A percentile compares a stretch with the other conserved stretches of the same genome.
phyloP scores from a whole-genome alignment of 2,797 vertebrate genomes.

The Fringilla coelebs region DNA sequence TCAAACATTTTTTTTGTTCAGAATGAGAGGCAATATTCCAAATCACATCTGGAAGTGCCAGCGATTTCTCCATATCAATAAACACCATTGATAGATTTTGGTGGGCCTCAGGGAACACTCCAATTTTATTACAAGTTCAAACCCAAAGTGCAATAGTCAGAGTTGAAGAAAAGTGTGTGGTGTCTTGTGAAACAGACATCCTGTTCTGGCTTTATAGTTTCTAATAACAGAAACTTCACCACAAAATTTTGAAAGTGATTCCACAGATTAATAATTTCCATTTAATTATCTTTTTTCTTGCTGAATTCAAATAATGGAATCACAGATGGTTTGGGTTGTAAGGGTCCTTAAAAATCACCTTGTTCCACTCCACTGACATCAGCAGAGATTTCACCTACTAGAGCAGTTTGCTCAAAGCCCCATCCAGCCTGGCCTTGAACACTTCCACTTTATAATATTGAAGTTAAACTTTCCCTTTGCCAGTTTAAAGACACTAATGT shows the following conservation, averaged over 20 bases:
- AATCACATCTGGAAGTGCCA: not conserved
- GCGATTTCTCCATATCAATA: not conserved
- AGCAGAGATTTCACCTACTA: not conserved
- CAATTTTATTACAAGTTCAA: not conserved
- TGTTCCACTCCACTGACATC: rapidly evolving
- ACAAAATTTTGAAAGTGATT: not conserved
- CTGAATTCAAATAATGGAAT: not conserved
- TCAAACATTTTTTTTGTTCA: not conserved
- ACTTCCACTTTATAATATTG: not conserved
- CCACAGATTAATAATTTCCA: not conserved
- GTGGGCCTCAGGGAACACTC: not conserved
- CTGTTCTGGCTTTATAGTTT: not conserved
- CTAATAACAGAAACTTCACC: not conserved
- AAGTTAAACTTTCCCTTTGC: not conserved
- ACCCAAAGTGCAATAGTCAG: not conserved
- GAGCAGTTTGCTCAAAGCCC: not conserved
- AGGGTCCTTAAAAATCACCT: not conserved
- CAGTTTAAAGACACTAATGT: not conserved
- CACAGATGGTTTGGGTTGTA: not conserved
- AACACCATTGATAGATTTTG: not conserved
- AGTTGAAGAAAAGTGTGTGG: not conserved
- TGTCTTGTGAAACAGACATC: not conserved
- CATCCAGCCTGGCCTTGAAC: not conserved
- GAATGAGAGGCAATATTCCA: not conserved
- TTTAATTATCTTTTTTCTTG: not conserved